Percentiles rank a stretch among this genome's conserved stretches.
Evolutionary conservation across 2,113 vertebrate genomes (phyloP).

Genomic region (Dolichallabes microphthalmus): DNA sequence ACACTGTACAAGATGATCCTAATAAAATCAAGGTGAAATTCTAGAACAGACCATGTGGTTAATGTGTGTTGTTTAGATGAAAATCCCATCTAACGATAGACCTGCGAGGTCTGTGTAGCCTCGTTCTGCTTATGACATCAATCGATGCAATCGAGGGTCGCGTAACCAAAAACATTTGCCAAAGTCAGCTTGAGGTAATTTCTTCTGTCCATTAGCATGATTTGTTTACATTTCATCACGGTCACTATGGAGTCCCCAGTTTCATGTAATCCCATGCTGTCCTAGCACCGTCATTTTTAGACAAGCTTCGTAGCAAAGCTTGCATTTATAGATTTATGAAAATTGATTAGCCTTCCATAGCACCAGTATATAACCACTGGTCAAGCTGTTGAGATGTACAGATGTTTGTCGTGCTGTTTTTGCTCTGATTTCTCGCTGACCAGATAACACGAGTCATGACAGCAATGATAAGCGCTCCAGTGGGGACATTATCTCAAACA

Average conservation of each 20-base stretch:
- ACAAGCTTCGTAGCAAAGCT: neutral
- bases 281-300: neutral
- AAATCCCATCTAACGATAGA: neutral
- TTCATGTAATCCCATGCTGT: neutral
- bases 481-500: slow-evolving; percentile 13
- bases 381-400: neutral
- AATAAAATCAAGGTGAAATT: neutral
- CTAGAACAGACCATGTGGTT: neutral
- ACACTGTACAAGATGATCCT: neutral
- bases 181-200: neutral
- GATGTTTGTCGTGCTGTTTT: neutral
- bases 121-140: neutral
- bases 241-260: neutral
- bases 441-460: neutral
- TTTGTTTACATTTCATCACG: neutral
- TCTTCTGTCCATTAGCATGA: neutral
- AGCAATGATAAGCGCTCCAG: neutral
- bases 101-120: neutral
- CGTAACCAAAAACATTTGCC: neutral
- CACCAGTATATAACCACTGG: neutral
- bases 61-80: too few relatives aligned
- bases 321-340: neutral
- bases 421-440: neutral
- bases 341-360: neutral
- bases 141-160: neutral